Conservation (phyloP, 1,140 invertebrate species). For the Daktulosphaira vitifoliae region DNA sequence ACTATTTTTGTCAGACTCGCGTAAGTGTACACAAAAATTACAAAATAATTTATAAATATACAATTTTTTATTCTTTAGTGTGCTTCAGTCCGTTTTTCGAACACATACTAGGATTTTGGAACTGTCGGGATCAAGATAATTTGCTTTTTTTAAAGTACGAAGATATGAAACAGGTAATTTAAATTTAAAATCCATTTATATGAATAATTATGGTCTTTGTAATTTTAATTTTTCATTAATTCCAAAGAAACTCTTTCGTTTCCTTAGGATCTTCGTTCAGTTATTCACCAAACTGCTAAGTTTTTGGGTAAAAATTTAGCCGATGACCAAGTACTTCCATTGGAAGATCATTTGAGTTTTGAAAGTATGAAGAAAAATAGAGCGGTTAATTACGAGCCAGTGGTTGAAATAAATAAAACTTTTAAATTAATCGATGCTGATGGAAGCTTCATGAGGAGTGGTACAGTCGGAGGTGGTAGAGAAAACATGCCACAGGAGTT, state of each 20-base stretch:
- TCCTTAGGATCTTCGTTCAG: slow-evolving; percentile 49
- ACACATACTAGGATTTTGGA: slow-evolving; percentile 61
- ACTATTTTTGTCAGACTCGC: slow-evolving; percentile 52
- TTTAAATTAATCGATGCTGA: slow-evolving; percentile 48
- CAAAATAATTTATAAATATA: too few species aligned
- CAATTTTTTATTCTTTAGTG: slow-evolving; percentile 40
- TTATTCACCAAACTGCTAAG: slow-evolving; percentile 57
- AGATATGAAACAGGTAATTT: slow-evolving; percentile 61
- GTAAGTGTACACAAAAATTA: slow-evolving; percentile 39
- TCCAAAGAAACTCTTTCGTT: not conserved
- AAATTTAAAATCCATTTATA: too few species aligned
- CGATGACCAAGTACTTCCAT: slow-evolving; percentile 54
- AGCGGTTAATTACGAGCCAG: slow-evolving; percentile 53
- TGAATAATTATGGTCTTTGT: not conserved
- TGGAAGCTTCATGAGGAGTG: slow-evolving; percentile 66
- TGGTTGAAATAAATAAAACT: slow-evolving; percentile 45
- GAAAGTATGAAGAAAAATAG: slow-evolving; percentile 62
- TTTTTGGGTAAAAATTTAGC: slow-evolving; percentile 62
- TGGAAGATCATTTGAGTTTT: slow-evolving; percentile 63
- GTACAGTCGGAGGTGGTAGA: slow-evolving; percentile 74
- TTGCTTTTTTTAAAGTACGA: slow-evolving; percentile 76
- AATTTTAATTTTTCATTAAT: not conserved
- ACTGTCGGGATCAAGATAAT: slow-evolving; percentile 58
- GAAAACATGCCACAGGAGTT: slow-evolving; percentile 68
- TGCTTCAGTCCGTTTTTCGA: slow-evolving; percentile 61